phyloP scores from a whole-genome alignment of 2,797 vertebrate genomes.

The Nannoperca obscura region DNA sequence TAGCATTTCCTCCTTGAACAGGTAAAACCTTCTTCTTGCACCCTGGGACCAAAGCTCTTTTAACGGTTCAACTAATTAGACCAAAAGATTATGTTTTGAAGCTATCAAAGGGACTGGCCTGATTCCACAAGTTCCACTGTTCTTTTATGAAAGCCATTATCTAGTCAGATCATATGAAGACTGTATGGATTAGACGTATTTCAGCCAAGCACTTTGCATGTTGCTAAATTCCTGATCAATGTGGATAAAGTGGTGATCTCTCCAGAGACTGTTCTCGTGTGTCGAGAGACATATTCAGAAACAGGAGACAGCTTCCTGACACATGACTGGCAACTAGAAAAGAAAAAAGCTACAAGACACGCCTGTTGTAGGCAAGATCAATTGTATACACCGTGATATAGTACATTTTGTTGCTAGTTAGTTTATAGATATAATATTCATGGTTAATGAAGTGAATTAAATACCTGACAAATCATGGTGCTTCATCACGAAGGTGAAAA shows the following conservation, averaged over 20 bases:
- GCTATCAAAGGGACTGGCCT: not conserved
- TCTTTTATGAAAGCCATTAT: not conserved
- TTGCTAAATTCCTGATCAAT: not conserved
- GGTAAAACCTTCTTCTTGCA: not conserved
- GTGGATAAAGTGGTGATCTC: not conserved
- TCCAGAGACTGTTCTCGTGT: not conserved
- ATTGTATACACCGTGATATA: not conserved
- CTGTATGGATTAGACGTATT: not conserved
- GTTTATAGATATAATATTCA: not conserved
- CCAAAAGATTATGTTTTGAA: not conserved
- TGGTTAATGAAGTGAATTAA: not conserved
- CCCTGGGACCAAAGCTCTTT: not conserved
- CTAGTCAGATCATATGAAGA: not conserved
- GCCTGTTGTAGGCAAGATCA: too few relatives aligned
- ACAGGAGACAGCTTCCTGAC: conserved; percentile 21
- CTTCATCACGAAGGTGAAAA: not conserved
- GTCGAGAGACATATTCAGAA: not conserved
- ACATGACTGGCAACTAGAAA: conserved; percentile 8
- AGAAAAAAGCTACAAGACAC: not conserved
- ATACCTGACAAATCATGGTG: not conserved
- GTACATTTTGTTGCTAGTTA: not conserved
- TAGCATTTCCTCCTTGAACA: not conserved
- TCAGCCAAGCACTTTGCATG: not conserved
- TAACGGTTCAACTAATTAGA: not conserved
- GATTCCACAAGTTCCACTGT: not conserved